Conservation (phyloP, 2,888 invertebrate species). For the Cosmopolites sordidus region DNA sequence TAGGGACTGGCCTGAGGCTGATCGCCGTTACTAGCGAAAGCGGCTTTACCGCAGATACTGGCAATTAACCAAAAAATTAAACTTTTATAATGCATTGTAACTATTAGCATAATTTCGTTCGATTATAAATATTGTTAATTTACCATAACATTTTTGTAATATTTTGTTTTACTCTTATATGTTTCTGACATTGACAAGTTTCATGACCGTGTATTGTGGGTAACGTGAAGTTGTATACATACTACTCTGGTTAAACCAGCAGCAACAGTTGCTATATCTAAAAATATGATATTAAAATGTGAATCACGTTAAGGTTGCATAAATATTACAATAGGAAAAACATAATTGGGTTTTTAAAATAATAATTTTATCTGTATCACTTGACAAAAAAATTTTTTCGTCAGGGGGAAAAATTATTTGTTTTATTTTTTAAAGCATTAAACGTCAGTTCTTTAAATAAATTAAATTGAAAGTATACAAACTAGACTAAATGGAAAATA, state of each 20-base stretch:
- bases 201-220: neutral
- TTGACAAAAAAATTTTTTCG: too few relatives aligned
- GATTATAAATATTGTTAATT: slow-evolving; percentile 1
- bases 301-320: too few relatives aligned
- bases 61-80: slow-evolving; percentile 44
- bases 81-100: slow-evolving; percentile 23
- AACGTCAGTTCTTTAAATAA: too few relatives aligned
- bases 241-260: neutral
- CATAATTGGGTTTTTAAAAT: too few relatives aligned
- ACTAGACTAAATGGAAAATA: neutral
- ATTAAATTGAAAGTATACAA: too few relatives aligned
- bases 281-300: too few relatives aligned
- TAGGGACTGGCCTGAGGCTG: slow-evolving; percentile 8
- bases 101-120: slow-evolving; percentile 3
- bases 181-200: neutral
- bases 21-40: slow-evolving; percentile 28
- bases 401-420: neutral
- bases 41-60: slow-evolving; percentile 39
- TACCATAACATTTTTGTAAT: slow-evolving; percentile 17
- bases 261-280: neutral
- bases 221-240: neutral
- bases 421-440: neutral
- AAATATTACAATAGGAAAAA: too few relatives aligned
- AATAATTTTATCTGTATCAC: too few relatives aligned
- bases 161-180: slow-evolving; percentile 27